Base-by-base conservation (phyloP, 2,113 vertebrate species). In the Ochotona curzoniae region DNA sequence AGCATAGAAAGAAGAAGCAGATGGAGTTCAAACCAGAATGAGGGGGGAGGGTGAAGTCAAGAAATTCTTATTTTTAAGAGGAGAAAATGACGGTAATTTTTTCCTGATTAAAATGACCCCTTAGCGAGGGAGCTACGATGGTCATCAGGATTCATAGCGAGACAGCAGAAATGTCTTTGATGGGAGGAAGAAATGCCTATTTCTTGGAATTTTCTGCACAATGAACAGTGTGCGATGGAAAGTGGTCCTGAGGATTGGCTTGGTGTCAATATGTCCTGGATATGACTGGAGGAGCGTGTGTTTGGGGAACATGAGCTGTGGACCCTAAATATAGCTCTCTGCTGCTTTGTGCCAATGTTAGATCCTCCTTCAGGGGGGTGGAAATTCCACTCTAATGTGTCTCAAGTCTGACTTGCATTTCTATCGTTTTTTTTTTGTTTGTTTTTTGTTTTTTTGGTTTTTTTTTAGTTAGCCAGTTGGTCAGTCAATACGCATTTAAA, bases 41-140 rank as follows among this genome's bases (percentile, higher is more conserved):
- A 44, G 38, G 38, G 17, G 89, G 73, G 26, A 8, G 81, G 15
- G 32, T 71, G 35, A 89, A 20, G 13, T 87, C 66, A 85, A 78
- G 60, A 84, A n/a, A 90, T 75, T 54, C 51, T 81, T 85, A 69
- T 89, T 86, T 95, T 95, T 81, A 94, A 89, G 38, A 69, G 83
- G n/a, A 93, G 75, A 86, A 85, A 83, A 91, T 88, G 60, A 85
- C 2, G 83, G 4, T 17, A 23, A 9, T 54, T 54, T 32, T 73
- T 12, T 47, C 10, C 10, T 75, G 11, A 67, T 32, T 12, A 28
- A 91, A 87, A 93, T 93, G 71, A 87, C 32, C 13, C 30, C 71
- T 23, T 47, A 67, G 44, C 61, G n/a, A 87, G n/a, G 21, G 30
- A 23, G n/a, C n/a, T n/a, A n/a, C n/a, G n/a, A n/a, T n/a, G n/a